Evolutionary conservation across 2,113 vertebrate genomes (phyloP), one percentile per base, ranked within the genome.

Genomic region (Hemicordylus capensis): DNA sequence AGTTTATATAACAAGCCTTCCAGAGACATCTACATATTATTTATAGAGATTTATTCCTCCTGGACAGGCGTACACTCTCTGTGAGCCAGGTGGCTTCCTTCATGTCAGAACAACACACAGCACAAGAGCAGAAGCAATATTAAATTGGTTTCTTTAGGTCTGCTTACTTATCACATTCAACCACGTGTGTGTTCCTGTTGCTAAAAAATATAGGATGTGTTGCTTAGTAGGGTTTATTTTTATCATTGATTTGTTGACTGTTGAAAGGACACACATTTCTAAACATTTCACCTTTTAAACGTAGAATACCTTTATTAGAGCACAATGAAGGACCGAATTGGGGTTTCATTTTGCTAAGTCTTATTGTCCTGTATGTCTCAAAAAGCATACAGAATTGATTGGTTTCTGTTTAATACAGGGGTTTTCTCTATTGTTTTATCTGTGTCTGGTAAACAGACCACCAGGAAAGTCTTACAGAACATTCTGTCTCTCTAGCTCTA

Each of bases 41-140:
- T 79, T 79, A 79, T 79, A n/a, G 58, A 85, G 76, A 85, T 85
- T 85, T 79, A 85, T 85, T 63, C 66, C 76, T 85, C 56, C 54
- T 79, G n/a, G 66, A 56, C 76, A 72, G 46, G 54, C 79, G 34
- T 72, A 72, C 51, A 31, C 78, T 85, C 78, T 85, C 22, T 51
- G 76, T 61, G 59, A 73, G 66, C 76, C 84, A 80, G 67, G 67
- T 79, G 76, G 66, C 44, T 85, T 85, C 67, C 56, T 37, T 73
- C 75, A 22, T 10, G 15, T 56, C 84, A 72, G 66, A 51, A 85
- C 39, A 85, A 34, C 58, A 59, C 37, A n/a, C 66, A 85, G 76
- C 9, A 69, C 28, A 70, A 85, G 44, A 46, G 42, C 64, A 72
- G 76, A 34, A 72, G 44, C 17, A 58, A 31, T 6, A 73, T 73